Conservation (phyloP, 1,140 invertebrate species). For the Lucilia cuprina region DNA sequence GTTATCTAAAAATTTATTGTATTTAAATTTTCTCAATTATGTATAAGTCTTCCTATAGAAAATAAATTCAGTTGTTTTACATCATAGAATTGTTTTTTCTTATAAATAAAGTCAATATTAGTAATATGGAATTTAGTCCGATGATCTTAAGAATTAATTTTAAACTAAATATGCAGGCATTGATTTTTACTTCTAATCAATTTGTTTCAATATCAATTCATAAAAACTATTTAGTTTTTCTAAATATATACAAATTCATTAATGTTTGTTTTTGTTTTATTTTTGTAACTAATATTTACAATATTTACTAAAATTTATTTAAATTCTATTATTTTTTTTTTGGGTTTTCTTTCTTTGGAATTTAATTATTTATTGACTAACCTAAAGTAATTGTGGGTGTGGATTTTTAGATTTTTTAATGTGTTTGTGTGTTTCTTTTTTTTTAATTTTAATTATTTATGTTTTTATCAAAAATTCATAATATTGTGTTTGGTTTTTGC, state of each 20-base stretch:
- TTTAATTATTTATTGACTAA: slow-evolving; percentile 3
- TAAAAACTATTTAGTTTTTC: neutral
- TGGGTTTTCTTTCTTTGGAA: neutral
- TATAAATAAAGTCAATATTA: too few species aligned
- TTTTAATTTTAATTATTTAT: neutral
- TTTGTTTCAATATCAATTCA: neutral
- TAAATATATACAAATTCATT: slow-evolving; percentile 6
- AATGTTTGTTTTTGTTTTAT: neutral
- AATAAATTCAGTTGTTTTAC: too few species aligned
- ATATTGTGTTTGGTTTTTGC: slow-evolving; percentile 8
- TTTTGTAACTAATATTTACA: neutral
- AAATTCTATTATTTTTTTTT: neutral
- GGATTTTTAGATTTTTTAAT: neutral
- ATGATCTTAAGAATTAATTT: too few species aligned
- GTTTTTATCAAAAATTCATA: neutral
- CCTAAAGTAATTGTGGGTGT: slow-evolving; percentile 23
- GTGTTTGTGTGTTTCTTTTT: neutral
- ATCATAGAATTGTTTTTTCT: too few species aligned
- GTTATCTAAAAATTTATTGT: too few species aligned
- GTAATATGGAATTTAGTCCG: too few species aligned
- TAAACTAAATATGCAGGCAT: too few species aligned
- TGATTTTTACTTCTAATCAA: neutral
- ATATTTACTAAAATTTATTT: neutral
- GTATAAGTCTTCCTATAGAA: too few species aligned
- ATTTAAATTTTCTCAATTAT: too few species aligned